These are phyloP conservation scores for Campopleginae sp. DNA, from an alignment of 2,888 invertebrate species.

Conservation along the genomic window DNA sequence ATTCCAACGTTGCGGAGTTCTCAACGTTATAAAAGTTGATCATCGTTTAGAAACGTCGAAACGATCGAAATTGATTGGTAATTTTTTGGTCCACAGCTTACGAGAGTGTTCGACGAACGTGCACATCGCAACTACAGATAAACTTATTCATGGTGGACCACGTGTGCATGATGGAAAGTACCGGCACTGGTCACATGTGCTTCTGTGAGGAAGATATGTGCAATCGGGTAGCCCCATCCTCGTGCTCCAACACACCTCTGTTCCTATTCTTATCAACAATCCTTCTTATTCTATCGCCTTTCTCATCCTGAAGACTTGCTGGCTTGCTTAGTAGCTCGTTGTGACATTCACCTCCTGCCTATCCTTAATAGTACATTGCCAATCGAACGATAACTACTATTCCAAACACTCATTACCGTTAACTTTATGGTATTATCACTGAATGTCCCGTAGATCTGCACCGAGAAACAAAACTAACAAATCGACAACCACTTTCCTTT, in stretches of 20 bases:
- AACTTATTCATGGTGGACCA: conserved; percentile 99
- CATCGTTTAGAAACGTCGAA: not conserved
- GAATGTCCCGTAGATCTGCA: conserved; percentile 48
- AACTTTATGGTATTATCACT: conserved; percentile 14
- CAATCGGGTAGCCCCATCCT: conserved; percentile 86
- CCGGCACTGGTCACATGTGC: conserved; percentile 99
- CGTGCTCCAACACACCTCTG: conserved; percentile 79
- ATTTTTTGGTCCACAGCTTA: conserved; percentile 88
- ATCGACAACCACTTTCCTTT: not conserved
- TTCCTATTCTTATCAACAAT: conserved; percentile 79
- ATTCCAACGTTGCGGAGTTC: no score
- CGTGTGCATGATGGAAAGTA: conserved; percentile 99
- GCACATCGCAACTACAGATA: conserved; percentile 96
- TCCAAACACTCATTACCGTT: conserved; percentile 19
- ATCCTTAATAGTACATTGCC: conserved; percentile 23
- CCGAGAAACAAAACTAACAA: not conserved
- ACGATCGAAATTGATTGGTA: not conserved
- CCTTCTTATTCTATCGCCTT: conserved; percentile 76
- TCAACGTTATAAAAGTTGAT: no score
- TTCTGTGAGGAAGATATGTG: conserved; percentile 99
- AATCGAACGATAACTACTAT: conserved; percentile 2
- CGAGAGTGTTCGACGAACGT: conserved; percentile 95
- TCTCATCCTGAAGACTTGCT: conserved; percentile 74
- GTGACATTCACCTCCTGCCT: conserved; percentile 67
- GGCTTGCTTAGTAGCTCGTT: conserved; percentile 83